These are phyloP conservation scores for Liopterus haemorrhoidalis DNA, from an alignment of 2,888 invertebrate genomes.

Conservation along the genomic window DNA sequence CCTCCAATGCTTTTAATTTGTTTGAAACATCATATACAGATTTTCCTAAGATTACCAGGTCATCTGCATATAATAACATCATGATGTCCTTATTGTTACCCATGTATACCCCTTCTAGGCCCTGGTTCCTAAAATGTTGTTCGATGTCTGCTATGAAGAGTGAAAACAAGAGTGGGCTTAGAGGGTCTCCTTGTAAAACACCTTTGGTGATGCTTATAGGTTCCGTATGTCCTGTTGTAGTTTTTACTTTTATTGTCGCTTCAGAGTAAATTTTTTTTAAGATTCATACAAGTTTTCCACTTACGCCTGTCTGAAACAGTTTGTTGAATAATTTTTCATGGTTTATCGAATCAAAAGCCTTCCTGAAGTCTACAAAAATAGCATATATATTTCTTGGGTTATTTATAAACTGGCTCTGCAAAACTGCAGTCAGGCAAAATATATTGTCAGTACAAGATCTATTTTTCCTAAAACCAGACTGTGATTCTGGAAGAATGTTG, in stretches of 20 bases:
- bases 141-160: conserved; percentile 11
- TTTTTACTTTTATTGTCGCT: not conserved
- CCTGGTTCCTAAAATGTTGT: not conserved
- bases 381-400: not conserved
- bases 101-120: conserved; percentile 4
- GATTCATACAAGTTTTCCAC: conserved; percentile 1
- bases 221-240: not conserved
- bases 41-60: conserved; percentile 3
- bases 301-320: conserved; percentile 1
- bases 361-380: not conserved
- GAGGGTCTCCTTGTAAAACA: conserved; percentile 7
- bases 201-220: conserved; percentile 8
- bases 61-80: conserved; percentile 12
- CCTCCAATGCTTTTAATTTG: too few species aligned
- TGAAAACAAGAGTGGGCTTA: conserved; percentile 8
- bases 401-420: not conserved
- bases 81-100: not conserved
- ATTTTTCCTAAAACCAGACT: conserved; percentile 2
- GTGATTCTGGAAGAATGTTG: not conserved
- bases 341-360: conserved; percentile 1
- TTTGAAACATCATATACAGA: not conserved
- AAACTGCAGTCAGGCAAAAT: not conserved
- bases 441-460: conserved; percentile 1
- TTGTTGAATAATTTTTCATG: conserved; percentile 5
- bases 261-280: conserved; percentile 5